These are phyloP conservation scores for Neoarius graeffei DNA, from an alignment of 2,113 vertebrate genomes.

Conservation along the genomic window DNA sequence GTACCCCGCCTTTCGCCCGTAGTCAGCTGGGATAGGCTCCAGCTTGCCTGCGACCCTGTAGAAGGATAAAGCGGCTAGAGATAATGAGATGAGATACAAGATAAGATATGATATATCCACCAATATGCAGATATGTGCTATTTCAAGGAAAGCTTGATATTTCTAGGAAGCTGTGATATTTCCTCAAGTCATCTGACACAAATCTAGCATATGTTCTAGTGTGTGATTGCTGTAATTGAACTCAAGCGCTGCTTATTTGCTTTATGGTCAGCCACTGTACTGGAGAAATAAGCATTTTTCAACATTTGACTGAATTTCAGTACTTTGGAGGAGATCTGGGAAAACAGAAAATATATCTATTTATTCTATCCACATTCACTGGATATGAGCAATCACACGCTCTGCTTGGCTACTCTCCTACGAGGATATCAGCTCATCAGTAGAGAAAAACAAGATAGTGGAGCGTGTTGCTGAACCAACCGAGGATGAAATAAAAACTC, in stretches of 20 bases:
- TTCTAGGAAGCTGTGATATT: background rate
- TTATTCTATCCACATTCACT: too few species aligned
- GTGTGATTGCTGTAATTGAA: slow-evolving; percentile 28
- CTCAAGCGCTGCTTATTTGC: slow-evolving; percentile 33
- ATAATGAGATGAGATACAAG: too few species aligned
- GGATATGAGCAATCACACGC: too few species aligned
- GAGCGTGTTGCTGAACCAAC: too few species aligned
- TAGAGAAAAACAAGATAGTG: too few species aligned
- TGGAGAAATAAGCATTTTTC: background rate
- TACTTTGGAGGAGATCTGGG: slow-evolving; percentile 38
- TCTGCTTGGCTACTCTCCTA: too few species aligned
- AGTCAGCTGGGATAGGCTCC: too few species aligned
- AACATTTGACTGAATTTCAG: slow-evolving; percentile 18
- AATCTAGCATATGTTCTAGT: background rate
- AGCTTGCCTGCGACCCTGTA: too few species aligned
- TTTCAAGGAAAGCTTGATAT: background rate
- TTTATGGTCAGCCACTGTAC: slow-evolving; percentile 51
- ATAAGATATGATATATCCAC: background rate
- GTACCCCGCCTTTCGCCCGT: too few species aligned
- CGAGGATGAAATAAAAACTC: too few species aligned
- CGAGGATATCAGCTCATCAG: too few species aligned
- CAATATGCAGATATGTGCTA: background rate
- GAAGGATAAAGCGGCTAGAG: too few species aligned
- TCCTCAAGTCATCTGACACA: background rate
- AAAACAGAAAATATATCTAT: slow-evolving; percentile 17